A percentile compares a stretch with the other conserved stretches of the same genome.
Conservation (phyloP, 2,797 vertebrate species). For the Sebastolobus alascanus region DNA sequence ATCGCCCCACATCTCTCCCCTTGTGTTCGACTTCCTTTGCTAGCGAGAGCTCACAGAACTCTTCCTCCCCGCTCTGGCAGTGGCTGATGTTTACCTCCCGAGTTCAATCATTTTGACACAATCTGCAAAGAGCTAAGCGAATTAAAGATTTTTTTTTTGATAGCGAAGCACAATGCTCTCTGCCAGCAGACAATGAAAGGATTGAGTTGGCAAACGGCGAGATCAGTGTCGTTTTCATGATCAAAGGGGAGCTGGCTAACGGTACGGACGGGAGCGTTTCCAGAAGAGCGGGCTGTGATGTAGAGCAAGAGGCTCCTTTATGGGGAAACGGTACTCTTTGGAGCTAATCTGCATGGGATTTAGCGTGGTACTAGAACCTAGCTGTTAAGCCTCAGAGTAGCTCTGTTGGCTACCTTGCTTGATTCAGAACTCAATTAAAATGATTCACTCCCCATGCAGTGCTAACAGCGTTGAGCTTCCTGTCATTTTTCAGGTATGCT, state of each 20-base stretch:
- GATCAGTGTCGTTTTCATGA: constrained; percentile 70
- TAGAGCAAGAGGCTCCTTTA: constrained; percentile 59
- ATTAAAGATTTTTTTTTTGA: constrained; percentile 72
- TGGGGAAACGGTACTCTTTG: constrained; percentile 40
- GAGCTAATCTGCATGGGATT: constrained; percentile 63
- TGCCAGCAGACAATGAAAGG: constrained; percentile 72
- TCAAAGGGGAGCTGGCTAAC: constrained; percentile 63
- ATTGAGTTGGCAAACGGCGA: constrained; percentile 65
- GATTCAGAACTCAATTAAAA: constrained; percentile 49
- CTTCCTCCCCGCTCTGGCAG: constrained; percentile 30
- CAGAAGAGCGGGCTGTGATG: constrained; percentile 64
- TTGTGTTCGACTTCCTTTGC: constrained; percentile 21
- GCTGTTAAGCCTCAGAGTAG: constrained; percentile 44
- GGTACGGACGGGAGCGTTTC: constrained; percentile 48
- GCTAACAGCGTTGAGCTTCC: constrained; percentile 4
- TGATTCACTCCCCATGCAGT: constrained; percentile 15
- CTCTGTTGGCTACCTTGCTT: constrained; percentile 34
- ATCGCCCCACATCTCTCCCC: constrained; percentile 1
- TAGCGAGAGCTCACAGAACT: constrained; percentile 20
- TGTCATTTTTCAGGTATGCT: constrained; percentile 30
- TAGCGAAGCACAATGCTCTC: constrained; percentile 56
- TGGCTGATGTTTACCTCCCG: constrained; percentile 58
- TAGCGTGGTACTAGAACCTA: constrained; percentile 47
- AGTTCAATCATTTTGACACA: constrained; percentile 73
- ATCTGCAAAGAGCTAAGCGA: constrained; percentile 73